Base-by-base conservation (phyloP, 2,113 vertebrate genomes). In the Mastomys coucha region DNA sequence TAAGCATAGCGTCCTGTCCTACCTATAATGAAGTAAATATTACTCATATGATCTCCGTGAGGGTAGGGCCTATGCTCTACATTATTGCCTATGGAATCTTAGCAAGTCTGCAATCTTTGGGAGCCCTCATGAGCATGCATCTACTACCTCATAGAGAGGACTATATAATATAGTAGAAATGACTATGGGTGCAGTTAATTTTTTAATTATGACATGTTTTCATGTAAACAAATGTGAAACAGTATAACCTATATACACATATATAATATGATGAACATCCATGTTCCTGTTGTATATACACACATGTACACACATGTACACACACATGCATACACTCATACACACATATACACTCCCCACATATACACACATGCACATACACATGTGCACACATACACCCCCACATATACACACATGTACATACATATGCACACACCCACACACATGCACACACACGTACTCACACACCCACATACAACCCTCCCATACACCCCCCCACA, bases 351-450 rank as follows among this genome's bases (percentile, higher is more conserved):
- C 65, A 12, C 4, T 5, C 0, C 22, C 26, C 63, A 69, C 4
- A 33, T 7, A 2, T 5, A 28, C 12, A 49, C 42, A 76, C 42
- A 76, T 8, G 3, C 14, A 53, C 19, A 58, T n/a, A 28, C 58
- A 10, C 3, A 4, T 2, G 16, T 0, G 33, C 31, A 69, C 65
- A 13, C 0, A 67, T 7, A 31, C 7, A 31, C 2, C 11, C 11
- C 28, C 3, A 45, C 9, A 76, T 14, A 24, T 6, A 24, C 4
- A 39, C 19, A 4, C n/a, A 39, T 2, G 8, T 16, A 72, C 19
- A 20, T 17, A 39, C 7, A 8, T 17, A 42, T 4, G 7, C n/a
- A 75, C 31, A 72, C 6, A 72, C 2, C 4, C 31, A 39, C 7
- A 20, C 16, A 24, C 17, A 73, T 2, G 9, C 7, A 22, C 19